phyloP scores from a whole-genome alignment of 1,140 invertebrate genomes.

The Drosophila rhopaloa region DNA sequence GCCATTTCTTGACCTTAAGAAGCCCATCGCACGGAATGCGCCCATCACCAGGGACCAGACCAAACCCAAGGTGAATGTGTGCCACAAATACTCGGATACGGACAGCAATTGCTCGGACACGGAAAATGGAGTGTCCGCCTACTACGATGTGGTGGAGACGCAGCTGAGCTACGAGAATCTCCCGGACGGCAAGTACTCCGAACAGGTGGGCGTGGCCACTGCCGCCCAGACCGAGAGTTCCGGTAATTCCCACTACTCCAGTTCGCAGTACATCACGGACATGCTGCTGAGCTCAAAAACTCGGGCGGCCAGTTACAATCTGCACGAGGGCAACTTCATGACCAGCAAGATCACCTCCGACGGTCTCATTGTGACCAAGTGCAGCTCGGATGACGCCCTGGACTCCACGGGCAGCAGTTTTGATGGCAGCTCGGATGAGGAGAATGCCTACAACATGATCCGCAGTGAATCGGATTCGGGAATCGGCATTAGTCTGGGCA shows the following conservation, averaged over 20 bases:
- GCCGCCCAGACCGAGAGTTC: slow-evolving; percentile 27
- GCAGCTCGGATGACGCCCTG: slow-evolving; percentile 81
- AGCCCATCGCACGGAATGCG: slow-evolving; percentile 86
- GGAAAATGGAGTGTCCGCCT: slow-evolving; percentile 82
- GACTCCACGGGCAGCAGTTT: slow-evolving; percentile 84
- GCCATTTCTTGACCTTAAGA: slow-evolving; percentile 86
- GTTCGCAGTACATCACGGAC: slow-evolving; percentile 83
- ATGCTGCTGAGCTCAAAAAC: slow-evolving; percentile 83
- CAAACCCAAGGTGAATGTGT: slow-evolving; percentile 87
- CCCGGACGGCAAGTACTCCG: slow-evolving; percentile 77
- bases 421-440: slow-evolving; percentile 84
- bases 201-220: slow-evolving; percentile 65
- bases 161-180: slow-evolving; percentile 84
- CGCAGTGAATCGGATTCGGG: slow-evolving; percentile 84
- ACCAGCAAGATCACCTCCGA: slow-evolving; percentile 84
- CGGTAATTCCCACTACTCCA: slow-evolving; percentile 62
- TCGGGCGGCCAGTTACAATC: slow-evolving; percentile 78
- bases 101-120: slow-evolving; percentile 82
- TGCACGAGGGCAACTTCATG: slow-evolving; percentile 84
- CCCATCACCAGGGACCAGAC: slow-evolving; percentile 87
- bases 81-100: slow-evolving; percentile 85
- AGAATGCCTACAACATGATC: slow-evolving; percentile 84
- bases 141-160: slow-evolving; percentile 83
- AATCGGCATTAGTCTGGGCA: slow-evolving; percentile 81
- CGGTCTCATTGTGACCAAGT: slow-evolving; percentile 82